Conservation (phyloP, 2,797 vertebrate genomes). For the Botia almorhae region DNA sequence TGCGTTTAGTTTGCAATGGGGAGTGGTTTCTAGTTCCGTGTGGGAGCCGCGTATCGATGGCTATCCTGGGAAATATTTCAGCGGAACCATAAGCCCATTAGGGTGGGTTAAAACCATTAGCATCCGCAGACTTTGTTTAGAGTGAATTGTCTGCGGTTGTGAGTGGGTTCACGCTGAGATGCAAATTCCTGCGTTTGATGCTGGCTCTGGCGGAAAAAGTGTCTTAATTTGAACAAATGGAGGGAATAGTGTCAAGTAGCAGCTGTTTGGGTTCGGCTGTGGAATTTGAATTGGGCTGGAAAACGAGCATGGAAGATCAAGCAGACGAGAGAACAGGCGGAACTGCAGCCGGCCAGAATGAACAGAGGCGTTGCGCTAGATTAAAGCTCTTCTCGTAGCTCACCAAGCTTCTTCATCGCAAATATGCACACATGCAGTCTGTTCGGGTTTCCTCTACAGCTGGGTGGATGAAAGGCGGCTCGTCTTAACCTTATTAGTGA, state of each 20-base stretch:
- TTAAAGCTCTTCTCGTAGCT: conserved; percentile 23
- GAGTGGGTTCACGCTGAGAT: conserved; percentile 54
- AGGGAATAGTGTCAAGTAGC: conserved; percentile 59
- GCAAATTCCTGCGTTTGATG: conserved; percentile 58
- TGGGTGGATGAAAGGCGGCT: conserved; percentile 62
- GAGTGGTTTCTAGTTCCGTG: conserved; percentile 41
- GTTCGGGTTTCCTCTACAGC: conserved; percentile 50
- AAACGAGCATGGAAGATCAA: conserved; percentile 47
- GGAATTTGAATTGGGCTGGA: conserved; percentile 50
- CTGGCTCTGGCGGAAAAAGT: conserved; percentile 44
- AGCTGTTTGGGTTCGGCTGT: conserved; percentile 54
- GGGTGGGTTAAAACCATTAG: conserved; percentile 56
- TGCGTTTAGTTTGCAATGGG: conserved; percentile 31
- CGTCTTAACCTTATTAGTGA: conserved; percentile 63
- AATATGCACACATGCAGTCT: conserved; percentile 40
- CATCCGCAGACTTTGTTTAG: conserved; percentile 57
- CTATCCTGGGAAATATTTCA: conserved; percentile 56
- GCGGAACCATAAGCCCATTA: conserved; percentile 54
- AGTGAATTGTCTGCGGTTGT: conserved; percentile 44
- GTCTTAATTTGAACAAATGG: conserved; percentile 65
- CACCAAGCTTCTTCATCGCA: conserved; percentile 24
- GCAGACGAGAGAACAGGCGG: not conserved
- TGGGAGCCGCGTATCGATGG: conserved; percentile 33
- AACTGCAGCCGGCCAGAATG: conserved; percentile 36
- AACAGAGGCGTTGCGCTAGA: conserved; percentile 39